These are phyloP conservation scores for Spodoptera littoralis DNA, from an alignment of 2,888 invertebrate species.

Conservation along the genomic window DNA sequence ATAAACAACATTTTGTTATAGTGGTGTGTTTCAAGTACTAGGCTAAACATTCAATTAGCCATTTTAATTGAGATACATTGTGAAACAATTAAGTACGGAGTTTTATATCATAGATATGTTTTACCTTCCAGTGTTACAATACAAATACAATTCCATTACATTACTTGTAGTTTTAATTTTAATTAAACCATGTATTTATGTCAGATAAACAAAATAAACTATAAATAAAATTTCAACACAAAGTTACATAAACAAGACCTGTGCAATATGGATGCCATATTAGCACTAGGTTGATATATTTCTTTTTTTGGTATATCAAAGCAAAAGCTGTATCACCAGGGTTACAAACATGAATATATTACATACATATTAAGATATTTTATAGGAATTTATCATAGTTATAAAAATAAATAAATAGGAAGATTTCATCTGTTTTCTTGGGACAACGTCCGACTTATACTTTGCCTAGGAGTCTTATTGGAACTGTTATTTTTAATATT, in stretches of 20 bases:
- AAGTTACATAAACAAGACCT: constrained; percentile 1
- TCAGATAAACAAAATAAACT: neutral
- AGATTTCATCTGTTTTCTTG: constrained; percentile 84
- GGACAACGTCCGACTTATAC: constrained; percentile 77
- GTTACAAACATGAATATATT: constrained; percentile 26
- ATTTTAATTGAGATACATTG: neutral
- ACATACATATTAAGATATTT: constrained; percentile 29
- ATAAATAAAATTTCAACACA: constrained; percentile 8
- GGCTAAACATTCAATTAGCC: too few relatives aligned
- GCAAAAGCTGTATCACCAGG: constrained; percentile 24
- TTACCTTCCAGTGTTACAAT: neutral
- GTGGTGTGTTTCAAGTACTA: too few relatives aligned
- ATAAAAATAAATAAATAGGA: constrained; percentile 1
- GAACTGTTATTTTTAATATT: constrained; percentile 70
- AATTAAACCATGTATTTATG: neutral
- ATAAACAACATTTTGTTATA: neutral
- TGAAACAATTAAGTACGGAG: constrained; percentile 23
- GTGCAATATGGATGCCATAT: neutral
- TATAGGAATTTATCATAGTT: constrained; percentile 7
- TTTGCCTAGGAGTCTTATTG: constrained; percentile 72
- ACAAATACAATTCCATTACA: too few relatives aligned
- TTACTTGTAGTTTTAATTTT: neutral
- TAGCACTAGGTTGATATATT: neutral
- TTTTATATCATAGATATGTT: constrained; percentile 24
- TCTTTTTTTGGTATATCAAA: constrained; percentile 15